Percentiles rank a stretch among this genome's conserved stretches.
These are phyloP conservation scores for Blennius ocellaris DNA, from an alignment of 2,113 vertebrate genomes.

Conservation along the genomic window DNA sequence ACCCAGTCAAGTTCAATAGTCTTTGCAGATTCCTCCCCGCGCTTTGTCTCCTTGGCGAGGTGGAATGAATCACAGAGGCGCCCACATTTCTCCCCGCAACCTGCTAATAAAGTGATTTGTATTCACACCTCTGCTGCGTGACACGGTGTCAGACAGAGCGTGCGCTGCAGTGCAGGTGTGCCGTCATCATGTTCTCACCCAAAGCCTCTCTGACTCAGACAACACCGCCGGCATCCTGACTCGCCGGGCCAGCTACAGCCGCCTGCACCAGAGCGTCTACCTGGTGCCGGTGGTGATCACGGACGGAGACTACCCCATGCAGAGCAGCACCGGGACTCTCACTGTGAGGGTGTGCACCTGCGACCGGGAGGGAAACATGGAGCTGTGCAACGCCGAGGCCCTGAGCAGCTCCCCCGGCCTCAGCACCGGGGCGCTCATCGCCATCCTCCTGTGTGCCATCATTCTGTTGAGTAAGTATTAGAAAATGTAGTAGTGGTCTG, in stretches of 20 bases:
- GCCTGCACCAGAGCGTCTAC: slow-evolving; percentile 88
- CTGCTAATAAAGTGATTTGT: background rate
- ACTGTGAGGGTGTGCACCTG: slow-evolving; percentile 94
- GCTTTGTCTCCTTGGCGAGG: background rate
- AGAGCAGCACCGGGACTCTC: slow-evolving; percentile 95
- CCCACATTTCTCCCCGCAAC: background rate
- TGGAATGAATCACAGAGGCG: background rate
- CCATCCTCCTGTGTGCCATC: slow-evolving; percentile 94
- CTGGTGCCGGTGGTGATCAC: slow-evolving; percentile 92
- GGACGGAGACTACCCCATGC: slow-evolving; percentile 90
- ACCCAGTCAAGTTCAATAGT: background rate
- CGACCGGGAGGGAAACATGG: slow-evolving; percentile 91
- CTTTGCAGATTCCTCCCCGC: background rate
- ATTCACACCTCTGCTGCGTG: background rate
- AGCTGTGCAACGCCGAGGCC: slow-evolving; percentile 91
- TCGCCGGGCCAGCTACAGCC: slow-evolving; percentile 86
- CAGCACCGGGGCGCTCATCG: slow-evolving; percentile 92
- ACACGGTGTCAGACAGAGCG: background rate
- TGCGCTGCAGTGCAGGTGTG: background rate
- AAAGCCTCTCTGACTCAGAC: slow-evolving; percentile 80
- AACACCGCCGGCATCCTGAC: slow-evolving; percentile 95
- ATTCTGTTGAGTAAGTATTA: slow-evolving; percentile 91
- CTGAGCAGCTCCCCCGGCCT: slow-evolving; percentile 91
- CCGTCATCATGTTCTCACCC: background rate
- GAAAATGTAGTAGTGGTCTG: too few relatives aligned